Base-by-base conservation (phyloP, 2,888 invertebrate genomes). In the Drosophila birchii region DNA sequence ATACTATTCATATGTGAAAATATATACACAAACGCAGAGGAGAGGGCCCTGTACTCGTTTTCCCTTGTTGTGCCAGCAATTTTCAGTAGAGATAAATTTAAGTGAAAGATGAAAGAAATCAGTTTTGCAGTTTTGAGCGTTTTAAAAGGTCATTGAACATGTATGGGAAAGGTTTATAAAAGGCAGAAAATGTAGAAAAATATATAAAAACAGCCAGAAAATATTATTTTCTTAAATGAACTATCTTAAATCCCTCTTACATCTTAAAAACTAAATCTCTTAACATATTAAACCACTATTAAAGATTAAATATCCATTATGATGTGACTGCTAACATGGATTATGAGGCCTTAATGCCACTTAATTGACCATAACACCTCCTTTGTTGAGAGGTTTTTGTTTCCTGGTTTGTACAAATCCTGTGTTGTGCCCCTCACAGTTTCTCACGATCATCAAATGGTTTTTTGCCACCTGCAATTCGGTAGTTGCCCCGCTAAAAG, bases 41-140 rank as follows among this genome's bases (percentile, higher is more conserved):
- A n/a, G 34, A 14, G 38, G 47, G 32, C 12, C 32, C 26, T n/a
- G 34, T 23, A 23, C n/a, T 47, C 1, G 23, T 49, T 34, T 23
- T 51, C 55, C 32, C 47, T 44, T 64, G 77, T 67, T 74, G 68
- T 74, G 69, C 55, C 76, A 61, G 54, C 47, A 39, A 34, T 56
- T 56, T 72, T 51, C 20, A 49, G 70, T 18, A 2, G 3, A 44
- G 60, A 60, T 62, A 61, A 38, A 16, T 62, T 8, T 20, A 51
- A 64, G 66, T 51, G 51, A 66, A 64, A 64, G 64, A 64, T 64
- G 49, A 64, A 64, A 64, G 64, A 20, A 43, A 64, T 63, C 47
- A 18, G 47, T 34, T 34, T 41, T 61, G 49, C 64, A 39, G 9
- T 51, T 51, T 26, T 26, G 5, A 43, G 44, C 9, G 8, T 7